Conservation (phyloP, 2,888 invertebrate species). For the Caenorhabditis imperialis region DNA sequence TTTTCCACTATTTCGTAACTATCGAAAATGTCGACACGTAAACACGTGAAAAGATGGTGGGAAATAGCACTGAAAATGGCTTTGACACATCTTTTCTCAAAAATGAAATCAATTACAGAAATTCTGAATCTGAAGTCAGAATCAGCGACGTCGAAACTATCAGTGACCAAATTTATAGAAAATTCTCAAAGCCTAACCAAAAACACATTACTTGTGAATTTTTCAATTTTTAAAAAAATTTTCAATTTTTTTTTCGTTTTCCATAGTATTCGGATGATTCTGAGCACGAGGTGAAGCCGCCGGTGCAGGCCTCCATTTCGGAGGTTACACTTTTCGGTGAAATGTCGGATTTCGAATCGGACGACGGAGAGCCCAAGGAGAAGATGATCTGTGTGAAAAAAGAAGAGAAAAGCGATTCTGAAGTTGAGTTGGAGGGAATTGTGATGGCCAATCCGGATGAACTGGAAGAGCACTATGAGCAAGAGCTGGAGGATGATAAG, state of each 20-base stretch:
- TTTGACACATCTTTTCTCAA: no score
- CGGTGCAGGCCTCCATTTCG: not conserved
- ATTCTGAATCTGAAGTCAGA: not conserved
- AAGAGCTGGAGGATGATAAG: slow-evolving; percentile 42
- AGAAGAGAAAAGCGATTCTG: slow-evolving; percentile 19
- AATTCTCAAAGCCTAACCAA: no score
- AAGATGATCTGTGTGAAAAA: not conserved
- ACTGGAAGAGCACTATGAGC: slow-evolving; percentile 44
- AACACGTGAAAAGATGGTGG: no score
- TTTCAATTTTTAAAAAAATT: no score
- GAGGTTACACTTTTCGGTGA: slow-evolving; percentile 54
- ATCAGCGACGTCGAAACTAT: no score
- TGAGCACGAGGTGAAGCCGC: not conserved
- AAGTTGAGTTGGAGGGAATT: slow-evolving; percentile 53
- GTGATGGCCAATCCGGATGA: slow-evolving; percentile 58
- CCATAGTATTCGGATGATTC: slow-evolving; percentile 3
- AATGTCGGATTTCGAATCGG: slow-evolving; percentile 47
- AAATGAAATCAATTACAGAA: not conserved
- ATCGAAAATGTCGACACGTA: no score
- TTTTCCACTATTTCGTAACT: no score
- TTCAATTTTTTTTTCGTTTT: no score
- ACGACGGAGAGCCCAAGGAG: slow-evolving; percentile 23
- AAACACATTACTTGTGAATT: no score
- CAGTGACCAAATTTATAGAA: no score
- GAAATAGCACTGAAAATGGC: no score